Evolutionary conservation across 2,888 invertebrate species (phyloP), one percentile per base, ranked within the genome.

Genomic region (Alloscopus bannaensis): DNA sequence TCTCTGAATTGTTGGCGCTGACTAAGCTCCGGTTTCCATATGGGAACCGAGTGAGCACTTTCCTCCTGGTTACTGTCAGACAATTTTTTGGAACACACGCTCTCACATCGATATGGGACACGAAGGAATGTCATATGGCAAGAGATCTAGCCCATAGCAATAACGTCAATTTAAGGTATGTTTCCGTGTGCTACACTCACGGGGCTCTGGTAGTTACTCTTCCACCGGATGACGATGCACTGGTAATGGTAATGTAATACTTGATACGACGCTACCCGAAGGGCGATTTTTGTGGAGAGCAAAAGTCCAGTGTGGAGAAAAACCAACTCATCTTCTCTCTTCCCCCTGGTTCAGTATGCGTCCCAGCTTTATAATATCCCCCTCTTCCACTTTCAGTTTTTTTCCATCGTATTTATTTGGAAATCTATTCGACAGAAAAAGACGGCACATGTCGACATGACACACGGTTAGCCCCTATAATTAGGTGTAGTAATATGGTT

Each of bases 381-480:
- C 42, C 60, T 11, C 47, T 65, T 47, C 62, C 24, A 22, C 36
- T 26, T 47, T 13, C 26, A 8, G 40, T 42, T 18, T 42, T 36
- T 20, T 31, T 64, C 64, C 57, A 71, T 71, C 78, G 31, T 70
- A 70, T 77, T 77, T 77, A 69, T 62, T 76, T 69, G 76, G 71
- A 71, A 68, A 71, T 71, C 69, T 68, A 80, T 82, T 77, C 69
- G 80, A 80, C 72, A 72, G 80, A 73, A 59, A 77, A 82, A 80
- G 80, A 82, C 69, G 77, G 82, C 77, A 80, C 80, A 82, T 82
- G 82, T 80, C 82, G 72, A 82, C 80, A 80, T 82, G 82, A 77
- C 82, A 82, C 73, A 82, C 40, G 47, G 73, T 77, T 80, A 77
- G 80, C 80, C 77, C 82, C 80, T 82, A 82, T 82, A 82, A 82